Conservation (phyloP, 2,113 vertebrate genomes). For the Tachuris rubrigastra region DNA sequence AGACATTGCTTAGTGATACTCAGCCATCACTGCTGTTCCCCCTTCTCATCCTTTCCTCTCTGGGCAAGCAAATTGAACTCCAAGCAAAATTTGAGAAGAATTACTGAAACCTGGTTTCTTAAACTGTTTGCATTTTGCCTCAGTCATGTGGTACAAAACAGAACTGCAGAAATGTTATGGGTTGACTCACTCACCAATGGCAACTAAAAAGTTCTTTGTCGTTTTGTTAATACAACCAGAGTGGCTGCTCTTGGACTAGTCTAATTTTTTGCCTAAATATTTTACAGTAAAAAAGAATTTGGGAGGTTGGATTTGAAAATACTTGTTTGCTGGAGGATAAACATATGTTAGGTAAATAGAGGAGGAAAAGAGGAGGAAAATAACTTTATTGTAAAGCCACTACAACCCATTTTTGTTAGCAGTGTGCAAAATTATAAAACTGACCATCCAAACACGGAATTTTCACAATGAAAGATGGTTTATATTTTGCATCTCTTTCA, state of each 20-base stretch:
- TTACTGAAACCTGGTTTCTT: not conserved
- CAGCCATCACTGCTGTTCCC: not conserved
- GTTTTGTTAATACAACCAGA: not conserved
- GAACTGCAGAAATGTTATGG: not conserved
- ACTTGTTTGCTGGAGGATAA: not conserved
- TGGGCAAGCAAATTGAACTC: not conserved
- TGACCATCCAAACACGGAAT: not conserved
- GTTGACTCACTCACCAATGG: not conserved
- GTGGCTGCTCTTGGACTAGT: not conserved
- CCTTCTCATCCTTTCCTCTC: not conserved
- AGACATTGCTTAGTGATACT: not conserved
- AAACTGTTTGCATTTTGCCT: not conserved
- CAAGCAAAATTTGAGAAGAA: not conserved
- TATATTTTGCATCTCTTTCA: not conserved
- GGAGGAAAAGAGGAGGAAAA: not conserved
- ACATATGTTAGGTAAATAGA: not conserved
- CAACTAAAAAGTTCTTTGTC: not conserved
- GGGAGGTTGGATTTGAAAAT: not conserved
- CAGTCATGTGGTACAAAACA: accelerated
- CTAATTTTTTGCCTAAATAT: not conserved
- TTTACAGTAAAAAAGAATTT: not conserved
- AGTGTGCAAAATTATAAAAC: not conserved
- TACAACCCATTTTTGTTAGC: not conserved
- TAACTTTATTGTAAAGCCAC: not conserved
- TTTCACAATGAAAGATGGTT: not conserved